Percentiles rank a stretch among this genome's conserved stretches.
phyloP scores from a whole-genome alignment of 2,797 vertebrate species.

The Malurus leucopterus region DNA sequence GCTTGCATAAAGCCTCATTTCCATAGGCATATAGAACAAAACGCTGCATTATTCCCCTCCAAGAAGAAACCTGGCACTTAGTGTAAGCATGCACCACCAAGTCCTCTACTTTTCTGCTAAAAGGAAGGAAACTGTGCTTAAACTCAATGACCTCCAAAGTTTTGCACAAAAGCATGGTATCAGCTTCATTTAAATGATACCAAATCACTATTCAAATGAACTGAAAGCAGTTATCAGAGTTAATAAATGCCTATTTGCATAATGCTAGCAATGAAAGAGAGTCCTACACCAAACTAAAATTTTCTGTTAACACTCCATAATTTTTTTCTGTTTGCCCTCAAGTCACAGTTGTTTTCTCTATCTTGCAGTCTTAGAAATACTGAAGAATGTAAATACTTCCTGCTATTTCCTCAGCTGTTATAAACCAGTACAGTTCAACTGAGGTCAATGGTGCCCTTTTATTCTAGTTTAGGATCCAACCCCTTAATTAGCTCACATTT shows the following conservation, averaged over 20 bases:
- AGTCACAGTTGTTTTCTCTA: not conserved
- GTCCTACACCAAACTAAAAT: not conserved
- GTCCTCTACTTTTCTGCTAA: not conserved
- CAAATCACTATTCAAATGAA: not conserved
- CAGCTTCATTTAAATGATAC: not conserved
- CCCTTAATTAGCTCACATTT: not conserved
- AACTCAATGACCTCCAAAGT: not conserved
- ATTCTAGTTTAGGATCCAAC: not conserved
- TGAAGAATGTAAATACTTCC: constrained; percentile 29
- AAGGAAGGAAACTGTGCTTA: not conserved
- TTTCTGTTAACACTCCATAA: not conserved
- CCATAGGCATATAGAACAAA: not conserved
- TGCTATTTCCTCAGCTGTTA: not conserved
- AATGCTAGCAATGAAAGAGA: not conserved
- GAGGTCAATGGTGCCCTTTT: not conserved
- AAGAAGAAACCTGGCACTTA: not conserved
- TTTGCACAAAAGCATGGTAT: not conserved
- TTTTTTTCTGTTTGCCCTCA: not conserved
- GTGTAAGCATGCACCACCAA: not conserved
- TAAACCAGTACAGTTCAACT: not conserved
- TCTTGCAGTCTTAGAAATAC: not conserved
- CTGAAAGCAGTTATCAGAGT: not conserved
- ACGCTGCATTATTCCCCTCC: not conserved
- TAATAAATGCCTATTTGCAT: not conserved
- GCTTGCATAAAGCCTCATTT: not conserved